phyloP scores from a whole-genome alignment of 64 coral and sea anemone genomes.

The Acropora tenuis region DNA sequence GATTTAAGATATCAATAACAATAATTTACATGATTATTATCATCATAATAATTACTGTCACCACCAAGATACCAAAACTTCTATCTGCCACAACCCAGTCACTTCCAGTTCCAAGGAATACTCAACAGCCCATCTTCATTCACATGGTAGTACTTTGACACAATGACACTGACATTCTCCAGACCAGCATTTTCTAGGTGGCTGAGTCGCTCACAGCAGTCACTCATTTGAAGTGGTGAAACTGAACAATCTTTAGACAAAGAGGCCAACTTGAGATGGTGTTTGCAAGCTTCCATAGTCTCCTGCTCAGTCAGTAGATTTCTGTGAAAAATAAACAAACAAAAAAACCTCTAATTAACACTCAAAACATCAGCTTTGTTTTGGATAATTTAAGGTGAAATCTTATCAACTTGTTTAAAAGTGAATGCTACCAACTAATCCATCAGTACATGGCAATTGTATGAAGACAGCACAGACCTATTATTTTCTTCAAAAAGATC shows the following conservation, averaged over 20 bases:
- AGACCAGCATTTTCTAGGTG: slow-evolving; percentile 42
- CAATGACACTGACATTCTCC: slow-evolving; percentile 16
- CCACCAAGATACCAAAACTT: not conserved
- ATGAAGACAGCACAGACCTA: not conserved
- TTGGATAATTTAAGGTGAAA: too few relatives aligned
- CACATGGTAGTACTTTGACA: slow-evolving; percentile 91
- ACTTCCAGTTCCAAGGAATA: slow-evolving; percentile 95
- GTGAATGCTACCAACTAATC: too few relatives aligned
- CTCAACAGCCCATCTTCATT: slow-evolving; percentile 79
- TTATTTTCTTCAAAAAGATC: slow-evolving; percentile 63
- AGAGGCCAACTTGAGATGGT: slow-evolving; percentile 54
- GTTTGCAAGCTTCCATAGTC: slow-evolving; percentile 45
- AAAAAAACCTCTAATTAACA: too few relatives aligned
- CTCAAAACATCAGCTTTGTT: too few relatives aligned
- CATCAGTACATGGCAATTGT: not conserved
- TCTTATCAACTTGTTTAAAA: too few relatives aligned
- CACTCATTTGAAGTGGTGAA: slow-evolving; percentile 67
- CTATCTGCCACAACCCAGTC: not conserved
- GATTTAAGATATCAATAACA: too few relatives aligned
- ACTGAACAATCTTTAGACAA: slow-evolving; percentile 75
- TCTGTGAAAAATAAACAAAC: slow-evolving; percentile 30
- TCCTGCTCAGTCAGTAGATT: slow-evolving; percentile 61
- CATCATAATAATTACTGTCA: not conserved
- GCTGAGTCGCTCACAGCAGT: slow-evolving; percentile 70
- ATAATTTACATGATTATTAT: too few relatives aligned